Evolutionary conservation across 2,888 invertebrate genomes (phyloP), one percentile per base, ranked within the genome.

Genomic region (Phragmatobia fuliginosa): DNA sequence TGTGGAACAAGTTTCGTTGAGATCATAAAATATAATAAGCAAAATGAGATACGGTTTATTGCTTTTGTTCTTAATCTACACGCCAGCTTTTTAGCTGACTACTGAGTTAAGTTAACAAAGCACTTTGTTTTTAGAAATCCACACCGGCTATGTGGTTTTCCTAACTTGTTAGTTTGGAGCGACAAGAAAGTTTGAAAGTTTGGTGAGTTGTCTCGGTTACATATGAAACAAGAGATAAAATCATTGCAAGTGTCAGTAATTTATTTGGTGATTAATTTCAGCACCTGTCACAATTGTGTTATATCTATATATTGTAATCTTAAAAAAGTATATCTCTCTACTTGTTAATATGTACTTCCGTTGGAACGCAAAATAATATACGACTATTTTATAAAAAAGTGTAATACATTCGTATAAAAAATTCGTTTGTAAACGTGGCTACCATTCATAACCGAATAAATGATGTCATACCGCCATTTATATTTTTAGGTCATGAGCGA

Each of bases 401-500:
- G 14, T 56, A 28, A 56, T 28, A 56, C 56, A 56, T 6, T 56
- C 16, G 28, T 14, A 56, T 56, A 56, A 52, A 31, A 31, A n/a
- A 52, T 49, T 64, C 45, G 56, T 56, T 64, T 64, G 33, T n/a
- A 25, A n/a, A 65, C 36, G 25, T 33, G 33, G 52, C 56, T 66
- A 38, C 72, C 70, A 76, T 68, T 76, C 68, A 68, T 63, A 74
- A 68, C 62, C 45, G 68, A 75, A 74, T 67, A 16, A 64, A 62
- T 86, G 85, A 85, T 84, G 81, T 86, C 86, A 86, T 81, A 63
- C 79, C 31, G 71, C 81, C 76, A 81, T 87, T 83, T 85, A 76
- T 84, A 86, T 83, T 85, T 85, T 82, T 78, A 79, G 87, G 84
- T 82, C 87, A 84, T 80, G 85, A 86, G 77, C 82, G 72, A 66